Evolutionary conservation across 1,140 invertebrate genomes (phyloP), one percentile per base, ranked within the genome.

Genomic region (Chironomus tepperi): DNA sequence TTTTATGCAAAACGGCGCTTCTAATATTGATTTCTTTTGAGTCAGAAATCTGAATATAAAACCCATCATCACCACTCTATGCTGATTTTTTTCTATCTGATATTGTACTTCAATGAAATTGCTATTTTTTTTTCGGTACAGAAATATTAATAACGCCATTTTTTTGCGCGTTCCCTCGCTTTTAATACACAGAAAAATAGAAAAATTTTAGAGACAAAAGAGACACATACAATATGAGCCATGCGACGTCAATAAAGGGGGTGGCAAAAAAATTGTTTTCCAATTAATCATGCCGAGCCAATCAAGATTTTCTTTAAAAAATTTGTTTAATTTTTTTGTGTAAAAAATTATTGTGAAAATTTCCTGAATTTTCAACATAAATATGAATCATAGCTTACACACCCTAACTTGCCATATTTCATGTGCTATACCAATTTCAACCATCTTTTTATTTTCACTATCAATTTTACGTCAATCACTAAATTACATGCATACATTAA

Each of bases 401-500:
- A 57, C 47, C 47, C 47, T 57, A n/a, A 57, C 47, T n/a, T n/a
- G 10, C 12, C 47, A n/a, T n/a, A n/a, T 57, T 34, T 34, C 24
- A 34, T 34, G 24, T 34, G 24, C 24, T 34, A 34, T 34, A 34
- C 24, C 24, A 5, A n/a, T 34, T 34, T 34, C 24, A n/a, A 19
- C 19, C 65, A 21, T 21, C 65, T 19, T 67, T n/a, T 67, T 67
- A 18, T 16, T 8, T 70, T 18, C 65, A 70, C 65, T 70, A 70
- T 70, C 65, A 70, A 70, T 70, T 70, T 21, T 18, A 70, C 19
- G 65, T 70, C 65, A 70, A 70, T 70, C 65, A 70, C 65, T 18
- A 18, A 70, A 70, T 57, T 57, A 57, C 47, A 57, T 57, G 47
- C 47, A 57, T 57, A 57, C 47, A 57, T 57, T 57, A 57, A 57